phyloP scores from a whole-genome alignment of 2,888 invertebrate species.

The Melieria omissa region DNA sequence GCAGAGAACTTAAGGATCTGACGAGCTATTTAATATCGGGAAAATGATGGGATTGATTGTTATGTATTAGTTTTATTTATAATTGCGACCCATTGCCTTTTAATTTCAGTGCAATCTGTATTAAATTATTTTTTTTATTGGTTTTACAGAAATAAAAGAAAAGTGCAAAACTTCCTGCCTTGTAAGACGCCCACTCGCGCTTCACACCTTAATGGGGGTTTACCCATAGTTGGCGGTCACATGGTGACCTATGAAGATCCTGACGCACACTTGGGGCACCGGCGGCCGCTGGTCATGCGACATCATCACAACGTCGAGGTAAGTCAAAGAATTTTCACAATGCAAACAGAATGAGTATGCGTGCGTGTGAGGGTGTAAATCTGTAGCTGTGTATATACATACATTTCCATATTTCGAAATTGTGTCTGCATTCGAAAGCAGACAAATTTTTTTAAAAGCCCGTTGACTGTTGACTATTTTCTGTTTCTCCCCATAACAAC shows the following conservation, averaged over 20 bases:
- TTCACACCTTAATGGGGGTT: slow-evolving; percentile 64
- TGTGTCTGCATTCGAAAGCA: too few species aligned
- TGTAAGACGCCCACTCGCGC: slow-evolving; percentile 79
- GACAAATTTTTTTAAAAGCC: too few species aligned
- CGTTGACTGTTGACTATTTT: too few species aligned
- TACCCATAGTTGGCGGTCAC: slow-evolving; percentile 66
- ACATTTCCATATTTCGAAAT: background rate
- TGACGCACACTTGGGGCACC: slow-evolving; percentile 73
- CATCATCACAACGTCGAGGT: slow-evolving; percentile 67
- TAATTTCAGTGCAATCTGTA: background rate
- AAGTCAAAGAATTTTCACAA: slow-evolving; percentile 43
- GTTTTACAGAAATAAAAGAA: slow-evolving; percentile 81
- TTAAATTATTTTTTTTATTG: slow-evolving; percentile 14
- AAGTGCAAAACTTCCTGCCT: slow-evolving; percentile 86
- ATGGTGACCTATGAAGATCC: slow-evolving; percentile 82
- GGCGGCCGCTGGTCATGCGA: slow-evolving; percentile 69
- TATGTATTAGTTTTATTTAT: background rate
- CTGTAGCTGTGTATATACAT: background rate
- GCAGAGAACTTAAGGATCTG: too few species aligned
- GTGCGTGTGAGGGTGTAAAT: background rate
- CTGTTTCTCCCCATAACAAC: too few species aligned
- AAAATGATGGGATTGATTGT: too few species aligned
- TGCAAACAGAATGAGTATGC: background rate
- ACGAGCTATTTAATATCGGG: too few species aligned
- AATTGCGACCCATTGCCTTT: background rate